Conservation (phyloP, 2,113 vertebrate genomes). For the Anseranas semipalmata region DNA sequence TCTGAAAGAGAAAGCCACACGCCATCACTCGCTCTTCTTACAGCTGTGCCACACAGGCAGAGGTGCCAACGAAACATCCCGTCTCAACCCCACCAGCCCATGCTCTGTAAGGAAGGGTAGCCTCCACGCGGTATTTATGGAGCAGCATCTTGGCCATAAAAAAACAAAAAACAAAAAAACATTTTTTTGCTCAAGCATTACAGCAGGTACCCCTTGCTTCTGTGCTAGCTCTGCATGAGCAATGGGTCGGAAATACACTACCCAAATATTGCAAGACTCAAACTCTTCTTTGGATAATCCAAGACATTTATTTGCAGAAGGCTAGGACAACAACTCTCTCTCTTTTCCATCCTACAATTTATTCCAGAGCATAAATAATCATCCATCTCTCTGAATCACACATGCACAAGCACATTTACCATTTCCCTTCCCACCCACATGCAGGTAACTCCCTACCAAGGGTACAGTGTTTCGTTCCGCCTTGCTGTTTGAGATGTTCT, state of each 20-base stretch:
- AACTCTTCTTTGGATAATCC: background rate
- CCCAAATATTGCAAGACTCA: background rate
- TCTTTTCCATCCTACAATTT: background rate
- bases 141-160: background rate
- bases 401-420: background rate
- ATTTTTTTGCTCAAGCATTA: background rate
- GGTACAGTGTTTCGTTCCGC: conserved; percentile 89
- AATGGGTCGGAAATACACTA: background rate
- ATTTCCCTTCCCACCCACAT: background rate
- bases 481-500: conserved; percentile 97
- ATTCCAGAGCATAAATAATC: background rate
- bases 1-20: conserved; percentile 71
- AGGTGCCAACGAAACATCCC: background rate
- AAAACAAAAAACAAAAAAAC: background rate
- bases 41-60: background rate
- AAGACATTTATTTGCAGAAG: background rate
- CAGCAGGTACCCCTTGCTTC: background rate
- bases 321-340: background rate
- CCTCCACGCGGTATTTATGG: background rate
- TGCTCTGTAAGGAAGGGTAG: background rate
- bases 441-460: conserved; percentile 81
- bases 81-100: background rate
- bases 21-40: background rate
- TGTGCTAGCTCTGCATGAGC: background rate
- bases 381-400: background rate